Evolutionary conservation across 2,888 invertebrate genomes (phyloP).

Genomic region (Nasonia oneida): DNA sequence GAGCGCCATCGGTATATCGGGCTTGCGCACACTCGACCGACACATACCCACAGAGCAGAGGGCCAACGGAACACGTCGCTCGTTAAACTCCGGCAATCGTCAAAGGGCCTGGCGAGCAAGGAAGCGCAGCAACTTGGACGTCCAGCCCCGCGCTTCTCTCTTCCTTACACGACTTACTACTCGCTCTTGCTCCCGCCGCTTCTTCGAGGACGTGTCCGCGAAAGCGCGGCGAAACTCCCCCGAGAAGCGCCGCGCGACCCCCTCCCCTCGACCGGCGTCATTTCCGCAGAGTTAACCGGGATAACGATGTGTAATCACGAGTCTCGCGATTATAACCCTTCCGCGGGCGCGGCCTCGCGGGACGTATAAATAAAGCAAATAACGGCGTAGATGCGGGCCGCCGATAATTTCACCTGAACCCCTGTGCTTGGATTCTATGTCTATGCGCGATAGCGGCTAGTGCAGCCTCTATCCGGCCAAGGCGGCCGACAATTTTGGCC

Average conservation of each 20-base stretch:
- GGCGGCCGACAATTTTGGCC: background rate
- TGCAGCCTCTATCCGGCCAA: background rate
- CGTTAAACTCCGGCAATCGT: constrained; percentile 58
- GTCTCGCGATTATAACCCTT: constrained; percentile 64
- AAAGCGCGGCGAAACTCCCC: constrained; percentile 36
- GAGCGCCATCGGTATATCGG: constrained; percentile 22
- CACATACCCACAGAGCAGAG: background rate
- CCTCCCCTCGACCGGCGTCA: constrained; percentile 68
- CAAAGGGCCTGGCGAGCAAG: constrained; percentile 29
- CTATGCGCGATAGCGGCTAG: background rate
- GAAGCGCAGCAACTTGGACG: constrained; percentile 34
- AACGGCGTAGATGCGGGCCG: constrained; percentile 67
- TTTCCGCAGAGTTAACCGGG: constrained; percentile 76
- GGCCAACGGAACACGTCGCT: constrained; percentile 44
- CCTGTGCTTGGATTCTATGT: background rate
- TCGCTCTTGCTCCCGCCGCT: background rate
- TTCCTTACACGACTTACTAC: constrained; percentile 42
- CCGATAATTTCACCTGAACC: constrained; percentile 42
- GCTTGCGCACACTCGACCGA: background rate
- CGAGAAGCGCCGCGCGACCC: constrained; percentile 57
- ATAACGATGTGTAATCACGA: constrained; percentile 78
- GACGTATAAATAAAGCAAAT: constrained; percentile 77
- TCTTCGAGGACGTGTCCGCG: constrained; percentile 34
- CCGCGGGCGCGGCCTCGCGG: constrained; percentile 70
- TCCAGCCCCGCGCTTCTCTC: background rate